A percentile compares a stretch with the other conserved stretches of the same genome.
Conservation (phyloP, 1,140 invertebrate species). For the Leptopilina boulardi region DNA sequence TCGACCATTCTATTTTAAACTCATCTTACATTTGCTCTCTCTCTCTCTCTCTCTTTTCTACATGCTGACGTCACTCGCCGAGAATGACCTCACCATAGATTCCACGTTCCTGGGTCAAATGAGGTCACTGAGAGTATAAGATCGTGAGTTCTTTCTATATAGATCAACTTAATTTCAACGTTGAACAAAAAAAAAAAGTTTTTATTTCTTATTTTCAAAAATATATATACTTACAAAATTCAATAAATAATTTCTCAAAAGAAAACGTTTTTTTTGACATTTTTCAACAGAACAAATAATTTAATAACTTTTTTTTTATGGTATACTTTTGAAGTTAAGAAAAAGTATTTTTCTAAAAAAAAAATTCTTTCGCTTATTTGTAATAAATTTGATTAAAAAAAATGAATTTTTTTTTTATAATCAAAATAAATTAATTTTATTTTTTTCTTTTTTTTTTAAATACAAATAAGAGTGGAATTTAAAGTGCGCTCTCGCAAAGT, state of each 20-base stretch:
- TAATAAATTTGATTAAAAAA: too few species aligned
- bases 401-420: too few species aligned
- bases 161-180: not conserved
- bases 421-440: too few species aligned
- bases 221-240: not conserved
- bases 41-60: not conserved
- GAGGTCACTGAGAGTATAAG: not conserved
- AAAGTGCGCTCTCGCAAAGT: not conserved
- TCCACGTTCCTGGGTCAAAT: conserved; percentile 23
- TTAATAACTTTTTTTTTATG: too few species aligned
- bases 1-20: not conserved
- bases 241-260: too few species aligned
- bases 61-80: conserved; percentile 18
- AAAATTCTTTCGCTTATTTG: too few species aligned
- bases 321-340: too few species aligned
- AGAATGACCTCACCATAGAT: conserved; percentile 21
- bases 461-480: not conserved
- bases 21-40: conserved; percentile 12
- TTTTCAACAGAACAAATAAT: too few species aligned
- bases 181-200: not conserved
- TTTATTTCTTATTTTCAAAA: not conserved
- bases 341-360: too few species aligned
- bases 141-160: not conserved
- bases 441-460: not conserved
- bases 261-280: too few species aligned